Base-by-base conservation (phyloP, 2,888 invertebrate genomes). In the Stratiomys singularior region DNA sequence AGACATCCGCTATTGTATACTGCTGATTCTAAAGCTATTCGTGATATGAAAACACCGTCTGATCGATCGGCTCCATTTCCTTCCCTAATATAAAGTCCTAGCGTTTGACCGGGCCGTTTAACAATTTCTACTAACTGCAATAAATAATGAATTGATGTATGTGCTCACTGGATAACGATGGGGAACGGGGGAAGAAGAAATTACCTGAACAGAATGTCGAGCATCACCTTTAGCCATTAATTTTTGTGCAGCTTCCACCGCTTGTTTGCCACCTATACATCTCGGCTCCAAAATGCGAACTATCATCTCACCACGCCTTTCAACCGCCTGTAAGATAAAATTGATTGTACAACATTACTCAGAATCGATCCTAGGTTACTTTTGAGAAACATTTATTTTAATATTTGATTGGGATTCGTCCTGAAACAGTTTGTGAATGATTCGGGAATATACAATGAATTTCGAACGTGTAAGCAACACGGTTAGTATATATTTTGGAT, bases 1-100 rank as follows among this genome's bases (percentile, higher is more conserved):
- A 99, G 90, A 86, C 98, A 97, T 77, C 98, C 98, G 85, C 97
- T 97, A 88, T 97, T 97, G 88, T 97, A 98, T 60, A 98, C 97
- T 46, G 98, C 97, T 67, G 97, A 97, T 88, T 98, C 98, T 83
- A 97, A 90, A 47, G 99, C 99, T 85, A 97, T 96, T 83, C 91
- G 85, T 9, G 99, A 99, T 87, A 99, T 98, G 89, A 99, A 99
- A 80, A 99, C 99, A 64, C 99, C 99, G 84, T 98, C 97, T 66
- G 93, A 92, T 80, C 97, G 91, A 84, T 97, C 96, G 76, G 95
- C 92, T n/a, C 98, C 99, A 85, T 99, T 98, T n/a, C 99, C 98
- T 91, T 99, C 99, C 56, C 98, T 91, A 84, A 99, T 98, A 88
- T 99, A 99, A 79, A 99, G 91, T 60, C 99, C 99, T 81, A 99